These are phyloP conservation scores for Esperia sulphurella DNA, from an alignment of 2,888 invertebrate genomes.

Conservation along the genomic window DNA sequence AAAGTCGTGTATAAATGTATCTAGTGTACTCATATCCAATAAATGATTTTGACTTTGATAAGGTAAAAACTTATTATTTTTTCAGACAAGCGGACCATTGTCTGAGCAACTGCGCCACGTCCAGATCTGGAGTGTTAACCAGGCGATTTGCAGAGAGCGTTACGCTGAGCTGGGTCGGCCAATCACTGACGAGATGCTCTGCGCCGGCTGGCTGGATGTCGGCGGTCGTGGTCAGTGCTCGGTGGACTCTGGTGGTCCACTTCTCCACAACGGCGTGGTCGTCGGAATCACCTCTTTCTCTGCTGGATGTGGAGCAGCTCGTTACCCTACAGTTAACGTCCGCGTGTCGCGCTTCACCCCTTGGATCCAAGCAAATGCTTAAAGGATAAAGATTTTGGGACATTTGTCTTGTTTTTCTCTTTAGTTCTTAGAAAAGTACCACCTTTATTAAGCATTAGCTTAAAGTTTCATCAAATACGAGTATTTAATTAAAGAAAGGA, in stretches of 20 bases:
- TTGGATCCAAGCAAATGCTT: slow-evolving; percentile 40
- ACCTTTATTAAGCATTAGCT: no score
- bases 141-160: slow-evolving; percentile 24
- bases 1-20: no score
- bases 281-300: slow-evolving; percentile 48
- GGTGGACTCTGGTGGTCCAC: slow-evolving; percentile 48
- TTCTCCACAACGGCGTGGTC: slow-evolving; percentile 36
- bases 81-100: slow-evolving; percentile 1
- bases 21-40: no score
- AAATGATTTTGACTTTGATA: not conserved
- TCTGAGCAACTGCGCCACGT: slow-evolving; percentile 37
- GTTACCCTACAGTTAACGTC: slow-evolving; percentile 44
- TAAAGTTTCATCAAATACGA: no score
- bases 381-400: slow-evolving; percentile 5
- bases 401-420: no score
- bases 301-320: slow-evolving; percentile 25
- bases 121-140: slow-evolving; percentile 36
- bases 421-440: no score
- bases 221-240: slow-evolving; percentile 55
- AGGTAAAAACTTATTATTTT: no score
- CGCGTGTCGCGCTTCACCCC: slow-evolving; percentile 35
- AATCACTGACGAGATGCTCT: slow-evolving; percentile 39
- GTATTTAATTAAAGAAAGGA: no score
- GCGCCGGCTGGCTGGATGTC: slow-evolving; percentile 39
- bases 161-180: slow-evolving; percentile 25